Evolutionary conservation across 2,888 invertebrate species (phyloP).

Genomic region (Mimachlamys varia): DNA sequence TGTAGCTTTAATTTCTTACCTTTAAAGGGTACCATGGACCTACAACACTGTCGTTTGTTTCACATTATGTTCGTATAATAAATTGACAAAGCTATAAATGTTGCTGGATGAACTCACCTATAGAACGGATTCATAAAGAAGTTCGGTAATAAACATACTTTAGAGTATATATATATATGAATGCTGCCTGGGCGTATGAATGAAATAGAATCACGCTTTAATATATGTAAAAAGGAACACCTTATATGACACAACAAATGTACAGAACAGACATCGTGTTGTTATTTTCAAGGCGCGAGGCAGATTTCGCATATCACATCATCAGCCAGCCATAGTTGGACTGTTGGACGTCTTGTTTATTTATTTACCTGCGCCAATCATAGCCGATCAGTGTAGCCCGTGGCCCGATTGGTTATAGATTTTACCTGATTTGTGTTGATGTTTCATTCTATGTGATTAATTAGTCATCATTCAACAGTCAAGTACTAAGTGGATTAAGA

Average conservation of each 20-base stretch:
- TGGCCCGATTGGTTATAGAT: not conserved
- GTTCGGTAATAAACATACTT: not conserved
- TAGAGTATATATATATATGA: too few relatives aligned
- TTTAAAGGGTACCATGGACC: not conserved
- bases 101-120: too few relatives aligned
- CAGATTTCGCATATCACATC: not conserved
- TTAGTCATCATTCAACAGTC: not conserved
- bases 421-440: not conserved
- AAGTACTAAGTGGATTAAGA: not conserved
- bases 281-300: not conserved
- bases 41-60: not conserved
- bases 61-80: too few relatives aligned
- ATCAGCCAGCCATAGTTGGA: not conserved
- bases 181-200: too few relatives aligned
- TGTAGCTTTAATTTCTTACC: not conserved
- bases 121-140: not conserved
- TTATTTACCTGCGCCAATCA: not conserved
- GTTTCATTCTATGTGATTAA: not conserved
- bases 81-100: too few relatives aligned
- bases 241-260: not conserved
- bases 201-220: not conserved
- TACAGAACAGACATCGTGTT: not conserved
- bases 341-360: not conserved
- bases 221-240: not conserved
- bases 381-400: not conserved